Evolutionary conservation across 2,113 vertebrate species (phyloP).

Genomic region (Indri indri): DNA sequence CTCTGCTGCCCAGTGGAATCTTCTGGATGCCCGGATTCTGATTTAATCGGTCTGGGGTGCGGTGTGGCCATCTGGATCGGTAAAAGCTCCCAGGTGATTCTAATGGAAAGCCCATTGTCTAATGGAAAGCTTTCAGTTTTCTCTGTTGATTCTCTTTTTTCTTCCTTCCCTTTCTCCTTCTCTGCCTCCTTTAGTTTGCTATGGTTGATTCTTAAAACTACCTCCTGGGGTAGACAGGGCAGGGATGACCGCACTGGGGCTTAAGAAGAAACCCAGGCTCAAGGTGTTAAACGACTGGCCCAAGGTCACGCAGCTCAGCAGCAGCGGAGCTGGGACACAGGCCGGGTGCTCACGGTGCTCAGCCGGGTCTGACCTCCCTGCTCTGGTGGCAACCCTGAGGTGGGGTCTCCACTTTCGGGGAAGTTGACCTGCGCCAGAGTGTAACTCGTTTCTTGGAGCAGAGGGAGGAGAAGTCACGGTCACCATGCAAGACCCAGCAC

Average conservation of each 20-base stretch:
- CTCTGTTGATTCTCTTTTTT: not conserved
- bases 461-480: not conserved
- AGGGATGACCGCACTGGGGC: not conserved
- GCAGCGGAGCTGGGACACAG: not conserved
- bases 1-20: not conserved
- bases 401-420: not conserved
- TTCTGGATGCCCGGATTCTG: not conserved
- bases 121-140: not conserved
- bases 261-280: not conserved
- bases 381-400: not conserved
- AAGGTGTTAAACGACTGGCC: too few species aligned
- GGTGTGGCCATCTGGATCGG: not conserved
- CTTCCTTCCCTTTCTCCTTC: not conserved
- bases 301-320: not conserved
- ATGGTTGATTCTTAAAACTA: not conserved
- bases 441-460: not conserved
- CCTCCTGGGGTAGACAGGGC: not conserved
- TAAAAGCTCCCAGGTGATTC: not conserved
- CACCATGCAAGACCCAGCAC: not conserved
- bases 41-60: not conserved
- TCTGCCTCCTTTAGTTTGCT: not conserved
- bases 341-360: not conserved
- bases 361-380: not conserved
- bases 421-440: not conserved
- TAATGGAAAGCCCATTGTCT: not conserved